Evolutionary conservation across 1,140 invertebrate species (phyloP), one percentile per base, ranked within the genome.

Genomic region (Euwallacea fornicatus): DNA sequence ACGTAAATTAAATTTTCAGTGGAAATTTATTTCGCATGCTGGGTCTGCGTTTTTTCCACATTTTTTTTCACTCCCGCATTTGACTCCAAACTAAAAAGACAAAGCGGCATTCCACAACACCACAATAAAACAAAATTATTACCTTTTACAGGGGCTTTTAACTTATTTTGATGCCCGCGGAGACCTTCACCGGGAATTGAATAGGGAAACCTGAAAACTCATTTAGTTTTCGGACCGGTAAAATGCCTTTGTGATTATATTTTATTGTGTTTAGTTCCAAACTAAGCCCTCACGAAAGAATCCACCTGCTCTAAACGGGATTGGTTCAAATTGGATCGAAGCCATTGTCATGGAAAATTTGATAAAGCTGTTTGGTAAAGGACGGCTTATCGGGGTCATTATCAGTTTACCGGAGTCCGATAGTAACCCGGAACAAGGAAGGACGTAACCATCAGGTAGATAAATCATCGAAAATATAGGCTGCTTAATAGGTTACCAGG

Each of bases 101-200:
- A 66, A 66, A 66, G 54, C 53, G 65, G 54, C 11, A 42, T 66
- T 66, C 42, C 65, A 21, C 65, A 66, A 58, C 54, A 58, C 54
- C 65, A 66, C 65, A 66, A 66, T 58, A 16, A 66, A 58, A 56
- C 44, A 66, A 66, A 66, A 66, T 58, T 66, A 66, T 66, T 66
- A 66, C 65, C 54, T 56, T 66, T 42, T 66, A 44, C 54, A 56
- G 55, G 43, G 55, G 42, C 54, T 66, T 66, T 66, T 66, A 58
- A 66, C 54, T 66, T 66, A 63, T 50, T 50, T 50, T 50, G 46
- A 50, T 11, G 13, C 46, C 21, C 21, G 21, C 21, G 21, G 13
- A 6, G 9, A 50, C 46, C 46, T 10, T 50, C 13, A 13, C 46
- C 9, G 13, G 13, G 46, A 11, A 50, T 50, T 11, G 13, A 11